Conservation (phyloP, 1,140 invertebrate genomes). For the Drosophila elegans region DNA sequence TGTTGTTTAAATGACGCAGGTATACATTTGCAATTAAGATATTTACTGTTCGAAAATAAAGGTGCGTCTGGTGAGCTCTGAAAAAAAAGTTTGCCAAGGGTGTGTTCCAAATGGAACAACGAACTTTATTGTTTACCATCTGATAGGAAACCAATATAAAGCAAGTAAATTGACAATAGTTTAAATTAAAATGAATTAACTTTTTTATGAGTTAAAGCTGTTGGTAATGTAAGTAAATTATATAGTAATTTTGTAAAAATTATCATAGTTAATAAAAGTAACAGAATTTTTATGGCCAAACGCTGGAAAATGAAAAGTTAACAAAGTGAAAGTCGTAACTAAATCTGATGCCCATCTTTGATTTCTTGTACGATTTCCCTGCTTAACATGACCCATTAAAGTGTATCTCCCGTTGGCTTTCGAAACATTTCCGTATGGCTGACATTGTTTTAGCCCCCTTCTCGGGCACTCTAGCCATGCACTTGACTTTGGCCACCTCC, state of each 20-base stretch:
- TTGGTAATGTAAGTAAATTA: no score
- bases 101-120: constrained; percentile 1
- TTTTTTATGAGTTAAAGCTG: no score
- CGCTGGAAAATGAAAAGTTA: no score
- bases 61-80: not conserved
- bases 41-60: constrained; percentile 4
- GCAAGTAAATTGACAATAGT: no score
- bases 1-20: not conserved
- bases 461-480: constrained; percentile 5
- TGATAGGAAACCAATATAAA: not conserved
- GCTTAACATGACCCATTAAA: not conserved
- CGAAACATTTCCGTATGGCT: constrained; percentile 16
- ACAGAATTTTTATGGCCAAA: no score
- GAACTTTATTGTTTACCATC: constrained; percentile 1
- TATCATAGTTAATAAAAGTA: no score
- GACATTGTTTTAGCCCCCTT: not conserved
- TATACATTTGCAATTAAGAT: constrained; percentile 13
- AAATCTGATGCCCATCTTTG: no score
- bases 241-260: no score
- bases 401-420: not conserved
- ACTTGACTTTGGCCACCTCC: constrained; percentile 44
- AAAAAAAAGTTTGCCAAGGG: constrained; percentile 6
- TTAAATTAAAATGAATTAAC: no score
- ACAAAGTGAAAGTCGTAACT: no score
- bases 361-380: not conserved